Percentiles rank a stretch among this genome's conserved stretches.
phyloP scores from a whole-genome alignment of 2,888 invertebrate species.

The Philopedon plagiatum region DNA sequence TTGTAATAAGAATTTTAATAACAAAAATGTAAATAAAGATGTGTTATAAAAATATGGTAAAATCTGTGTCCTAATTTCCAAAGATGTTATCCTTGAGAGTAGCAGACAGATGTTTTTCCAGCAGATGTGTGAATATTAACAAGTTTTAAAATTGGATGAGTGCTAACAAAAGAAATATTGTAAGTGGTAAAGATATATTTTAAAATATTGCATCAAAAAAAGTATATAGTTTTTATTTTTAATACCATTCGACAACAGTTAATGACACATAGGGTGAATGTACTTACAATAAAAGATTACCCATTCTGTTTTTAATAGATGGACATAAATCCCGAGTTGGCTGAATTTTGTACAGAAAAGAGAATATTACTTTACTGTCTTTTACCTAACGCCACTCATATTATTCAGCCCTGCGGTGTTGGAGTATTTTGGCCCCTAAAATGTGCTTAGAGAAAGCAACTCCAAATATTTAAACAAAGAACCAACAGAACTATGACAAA shows the following conservation, averaged over 20 bases:
- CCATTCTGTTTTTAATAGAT: constrained; percentile 10
- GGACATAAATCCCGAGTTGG: too few relatives aligned
- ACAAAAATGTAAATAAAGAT: neutral
- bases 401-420: too few relatives aligned
- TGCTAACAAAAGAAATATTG: neutral
- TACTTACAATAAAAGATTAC: neutral
- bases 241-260: too few relatives aligned
- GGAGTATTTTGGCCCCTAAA: too few relatives aligned
- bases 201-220: neutral
- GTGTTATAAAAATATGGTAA: neutral
- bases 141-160: neutral
- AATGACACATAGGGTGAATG: too few relatives aligned
- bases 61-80: neutral
- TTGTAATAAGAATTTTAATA: neutral
- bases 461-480: too few relatives aligned
- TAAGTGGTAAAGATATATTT: neutral
- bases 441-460: too few relatives aligned
- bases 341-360: too few relatives aligned
- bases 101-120: constrained; percentile 3
- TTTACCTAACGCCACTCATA: too few relatives aligned
- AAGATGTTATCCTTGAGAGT: neutral
- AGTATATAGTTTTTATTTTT: too few relatives aligned
- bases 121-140: neutral
- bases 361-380: too few relatives aligned
- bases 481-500: too few relatives aligned